Evolutionary conservation across 35 echinoderm and acorn worm genomes (phyloP).

Genomic region (Heliocidaris tuberculata): DNA sequence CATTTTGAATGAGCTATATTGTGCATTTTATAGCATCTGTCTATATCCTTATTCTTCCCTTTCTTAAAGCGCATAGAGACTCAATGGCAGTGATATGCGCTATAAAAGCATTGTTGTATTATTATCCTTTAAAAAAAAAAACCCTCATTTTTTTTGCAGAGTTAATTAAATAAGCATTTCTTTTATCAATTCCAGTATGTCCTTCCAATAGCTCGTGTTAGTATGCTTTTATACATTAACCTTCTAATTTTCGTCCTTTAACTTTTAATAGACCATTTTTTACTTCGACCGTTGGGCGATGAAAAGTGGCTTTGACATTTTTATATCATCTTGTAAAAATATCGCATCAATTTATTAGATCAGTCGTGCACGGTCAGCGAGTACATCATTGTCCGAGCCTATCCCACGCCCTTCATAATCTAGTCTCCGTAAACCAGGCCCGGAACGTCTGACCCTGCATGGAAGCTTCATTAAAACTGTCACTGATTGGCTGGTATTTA

Average conservation of each 20-base stretch:
- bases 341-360: slow-evolving; percentile 27
- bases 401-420: not conserved
- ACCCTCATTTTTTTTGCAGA: not conserved
- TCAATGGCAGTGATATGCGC: no score
- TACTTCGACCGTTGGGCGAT: not conserved
- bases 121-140: no score
- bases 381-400: not conserved
- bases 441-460: not conserved
- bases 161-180: not conserved
- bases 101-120: no score
- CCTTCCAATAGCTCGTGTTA: not conserved
- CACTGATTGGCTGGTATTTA: no score
- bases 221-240: not conserved
- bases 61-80: no score
- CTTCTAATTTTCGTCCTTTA: no score
- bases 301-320: not conserved
- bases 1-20: no score
- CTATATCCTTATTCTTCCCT: no score
- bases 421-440: not conserved
- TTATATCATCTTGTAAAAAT: slow-evolving; percentile 28
- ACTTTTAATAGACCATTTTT: not conserved
- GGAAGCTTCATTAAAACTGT: no score
- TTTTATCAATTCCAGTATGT: not conserved
- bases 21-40: no score
- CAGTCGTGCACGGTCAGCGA: not conserved